These are phyloP conservation scores for Sphenodon punctatus DNA, from an alignment of 2,797 vertebrate species.

Conservation along the genomic window DNA sequence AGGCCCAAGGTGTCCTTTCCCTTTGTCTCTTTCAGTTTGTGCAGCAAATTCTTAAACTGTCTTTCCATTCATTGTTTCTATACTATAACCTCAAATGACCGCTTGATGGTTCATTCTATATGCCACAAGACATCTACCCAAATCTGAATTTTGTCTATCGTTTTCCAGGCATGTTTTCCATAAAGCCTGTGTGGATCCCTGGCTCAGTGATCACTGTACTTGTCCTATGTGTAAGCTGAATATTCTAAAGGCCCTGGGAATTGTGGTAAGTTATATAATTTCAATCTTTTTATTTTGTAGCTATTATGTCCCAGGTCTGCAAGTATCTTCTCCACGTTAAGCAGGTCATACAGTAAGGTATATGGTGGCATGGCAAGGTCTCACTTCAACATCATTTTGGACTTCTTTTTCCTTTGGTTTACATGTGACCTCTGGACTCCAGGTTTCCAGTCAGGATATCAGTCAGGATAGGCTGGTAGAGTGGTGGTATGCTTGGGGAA, in stretches of 20 bases:
- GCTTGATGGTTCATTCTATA: not conserved
- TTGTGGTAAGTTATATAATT: slow-evolving; percentile 84
- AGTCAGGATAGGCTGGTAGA: not conserved
- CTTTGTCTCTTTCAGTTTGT: not conserved
- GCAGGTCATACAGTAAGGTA: not conserved
- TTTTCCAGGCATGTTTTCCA: slow-evolving; percentile 93
- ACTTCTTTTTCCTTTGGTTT: not conserved
- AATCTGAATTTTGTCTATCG: not conserved
- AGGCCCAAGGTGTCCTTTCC: not conserved
- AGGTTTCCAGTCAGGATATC: not conserved
- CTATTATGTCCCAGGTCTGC: not conserved
- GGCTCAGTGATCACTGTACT: slow-evolving; percentile 96
- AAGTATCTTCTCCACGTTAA: not conserved
- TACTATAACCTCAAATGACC: not conserved
- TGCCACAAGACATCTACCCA: not conserved
- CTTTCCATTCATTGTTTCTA: not conserved
- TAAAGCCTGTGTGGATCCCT: slow-evolving; percentile 96
- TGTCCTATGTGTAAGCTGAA: slow-evolving; percentile 99
- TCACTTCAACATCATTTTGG: not conserved
- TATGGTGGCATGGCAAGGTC: not conserved
- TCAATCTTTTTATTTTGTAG: not conserved
- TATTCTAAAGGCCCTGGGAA: slow-evolving; percentile 96
- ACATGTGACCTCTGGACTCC: not conserved
- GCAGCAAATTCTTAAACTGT: not conserved
- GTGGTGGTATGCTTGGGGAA: not conserved